Evolutionary conservation across 2,797 vertebrate genomes (phyloP).

Genomic region (Pseudomugil gertrudae): DNA sequence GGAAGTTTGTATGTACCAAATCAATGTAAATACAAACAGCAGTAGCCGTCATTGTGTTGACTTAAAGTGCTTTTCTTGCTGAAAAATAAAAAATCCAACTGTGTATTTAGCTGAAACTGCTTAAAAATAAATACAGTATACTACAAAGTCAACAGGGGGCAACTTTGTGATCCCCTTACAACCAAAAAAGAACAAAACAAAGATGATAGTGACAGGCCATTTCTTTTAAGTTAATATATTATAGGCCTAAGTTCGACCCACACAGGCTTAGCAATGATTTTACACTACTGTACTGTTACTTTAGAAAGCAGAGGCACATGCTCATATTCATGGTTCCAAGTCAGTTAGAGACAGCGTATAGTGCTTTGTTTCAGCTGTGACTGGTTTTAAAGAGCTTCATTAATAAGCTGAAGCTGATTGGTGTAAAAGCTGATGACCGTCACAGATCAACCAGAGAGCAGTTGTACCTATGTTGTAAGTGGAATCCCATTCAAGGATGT

Average conservation of each 20-base stretch:
- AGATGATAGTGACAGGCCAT: conserved; percentile 60
- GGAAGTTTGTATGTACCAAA: conserved; percentile 61
- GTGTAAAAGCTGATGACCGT: conserved; percentile 52
- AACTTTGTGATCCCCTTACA: too few relatives aligned
- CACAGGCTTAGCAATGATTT: conserved; percentile 58
- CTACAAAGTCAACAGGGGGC: too few relatives aligned
- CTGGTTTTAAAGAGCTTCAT: too few relatives aligned
- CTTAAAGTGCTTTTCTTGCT: conserved; percentile 78
- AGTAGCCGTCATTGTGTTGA: conserved; percentile 74
- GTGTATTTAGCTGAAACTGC: conserved; percentile 63
- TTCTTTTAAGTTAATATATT: conserved; percentile 55
- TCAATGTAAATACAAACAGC: conserved; percentile 68
- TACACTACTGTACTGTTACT: conserved; percentile 52
- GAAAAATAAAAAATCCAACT: conserved; percentile 69
- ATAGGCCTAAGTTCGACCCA: conserved; percentile 53
- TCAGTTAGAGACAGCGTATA: too few relatives aligned
- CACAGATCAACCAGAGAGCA: conserved; percentile 32
- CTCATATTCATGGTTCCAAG: conserved; percentile 47
- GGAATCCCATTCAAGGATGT: conserved; percentile 56
- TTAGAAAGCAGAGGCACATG: conserved; percentile 24
- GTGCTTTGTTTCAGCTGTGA: too few relatives aligned
- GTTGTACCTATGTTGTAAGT: conserved; percentile 50
- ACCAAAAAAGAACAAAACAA: too few relatives aligned
- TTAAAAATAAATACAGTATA: conserved; percentile 62
- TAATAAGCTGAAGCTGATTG: too few relatives aligned